Conservation (phyloP, 2,888 invertebrate species). For the Coenonympha arcania region DNA sequence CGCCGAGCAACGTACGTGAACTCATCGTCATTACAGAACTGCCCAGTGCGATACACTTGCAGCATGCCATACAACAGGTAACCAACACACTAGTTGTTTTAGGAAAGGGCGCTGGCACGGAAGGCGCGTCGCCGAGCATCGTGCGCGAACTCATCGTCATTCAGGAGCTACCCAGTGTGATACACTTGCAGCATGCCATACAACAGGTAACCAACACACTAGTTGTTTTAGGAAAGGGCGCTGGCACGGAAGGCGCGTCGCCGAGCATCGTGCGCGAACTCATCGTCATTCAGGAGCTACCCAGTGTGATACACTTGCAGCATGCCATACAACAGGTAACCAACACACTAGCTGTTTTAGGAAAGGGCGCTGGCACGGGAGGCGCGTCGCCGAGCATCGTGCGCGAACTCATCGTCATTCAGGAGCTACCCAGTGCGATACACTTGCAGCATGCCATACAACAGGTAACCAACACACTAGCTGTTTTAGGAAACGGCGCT, state of each 20-base stretch:
- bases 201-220: no score
- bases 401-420: conserved; percentile 67
- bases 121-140: conserved; percentile 49
- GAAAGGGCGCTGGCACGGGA: conserved; percentile 44
- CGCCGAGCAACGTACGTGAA: conserved; percentile 56
- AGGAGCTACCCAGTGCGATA: conserved; percentile 59
- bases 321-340: no score
- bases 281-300: conserved; percentile 65
- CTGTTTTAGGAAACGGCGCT: no score
- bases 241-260: conserved; percentile 48
- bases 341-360: no score
- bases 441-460: conserved; percentile 69
- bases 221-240: no score
- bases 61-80: no score
- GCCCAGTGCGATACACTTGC: conserved; percentile 35
- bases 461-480: no score
- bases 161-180: conserved; percentile 59
- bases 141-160: conserved; percentile 68
- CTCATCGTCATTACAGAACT: conserved; percentile 68
- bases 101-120: conserved; percentile 41
- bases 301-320: conserved; percentile 35
- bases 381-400: conserved; percentile 52
- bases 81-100: no score
- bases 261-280: conserved; percentile 59
- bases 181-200: conserved; percentile 67